Percentiles rank a stretch among this genome's conserved stretches.
Conservation (phyloP, 2,888 invertebrate species). For the Lysandra bellargus region DNA sequence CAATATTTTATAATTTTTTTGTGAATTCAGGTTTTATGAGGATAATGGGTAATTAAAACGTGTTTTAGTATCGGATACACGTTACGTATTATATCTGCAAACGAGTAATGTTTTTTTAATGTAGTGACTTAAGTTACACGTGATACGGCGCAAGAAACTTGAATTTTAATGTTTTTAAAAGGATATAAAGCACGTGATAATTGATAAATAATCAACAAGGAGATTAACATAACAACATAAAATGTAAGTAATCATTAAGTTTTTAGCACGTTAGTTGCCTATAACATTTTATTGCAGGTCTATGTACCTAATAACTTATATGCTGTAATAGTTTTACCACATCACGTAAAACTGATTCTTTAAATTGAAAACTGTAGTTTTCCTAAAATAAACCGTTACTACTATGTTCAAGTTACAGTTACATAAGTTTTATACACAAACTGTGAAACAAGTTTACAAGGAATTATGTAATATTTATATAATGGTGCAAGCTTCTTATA, state of each 20-base stretch:
- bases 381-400: background rate
- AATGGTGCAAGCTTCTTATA: background rate
- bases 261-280: background rate
- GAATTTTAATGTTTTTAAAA: background rate
- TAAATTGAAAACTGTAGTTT: background rate
- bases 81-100: background rate
- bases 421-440: background rate
- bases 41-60: background rate
- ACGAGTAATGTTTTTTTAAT: conserved; percentile 10
- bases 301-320: background rate
- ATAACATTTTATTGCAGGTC: background rate
- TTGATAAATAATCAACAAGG: background rate
- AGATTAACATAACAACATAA: background rate
- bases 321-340: background rate
- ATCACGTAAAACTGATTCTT: background rate
- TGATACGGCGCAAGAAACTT: background rate
- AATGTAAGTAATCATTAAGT: conserved; percentile 6
- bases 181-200: conserved; percentile 8
- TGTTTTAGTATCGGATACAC: background rate
- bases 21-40: background rate
- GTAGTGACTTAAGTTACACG: background rate
- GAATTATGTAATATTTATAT: conserved; percentile 9
- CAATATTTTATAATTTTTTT: too few species aligned
- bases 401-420: background rate
- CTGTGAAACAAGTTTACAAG: background rate